Conservation (phyloP, 2,888 invertebrate genomes). For the Chesias legatella region DNA sequence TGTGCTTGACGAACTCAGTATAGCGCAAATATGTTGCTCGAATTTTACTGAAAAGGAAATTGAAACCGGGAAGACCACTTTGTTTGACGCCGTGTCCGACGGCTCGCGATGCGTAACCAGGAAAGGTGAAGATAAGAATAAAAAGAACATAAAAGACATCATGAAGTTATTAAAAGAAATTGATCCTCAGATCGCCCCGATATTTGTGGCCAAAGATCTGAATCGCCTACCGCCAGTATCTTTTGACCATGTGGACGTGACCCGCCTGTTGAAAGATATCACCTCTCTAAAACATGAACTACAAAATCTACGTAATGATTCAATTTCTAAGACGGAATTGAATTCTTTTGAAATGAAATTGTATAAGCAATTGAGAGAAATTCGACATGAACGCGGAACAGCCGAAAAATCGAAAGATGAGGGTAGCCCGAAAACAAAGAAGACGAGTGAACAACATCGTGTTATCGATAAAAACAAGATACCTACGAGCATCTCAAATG, state of each 20-base stretch:
- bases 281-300: not conserved
- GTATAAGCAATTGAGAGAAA: too few relatives aligned
- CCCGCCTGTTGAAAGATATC: too few relatives aligned
- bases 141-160: not conserved
- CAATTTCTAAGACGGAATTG: not conserved
- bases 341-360: not conserved
- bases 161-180: not conserved
- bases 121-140: conserved; percentile 1
- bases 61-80: not conserved
- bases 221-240: too few relatives aligned
- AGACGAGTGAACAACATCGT: too few relatives aligned
- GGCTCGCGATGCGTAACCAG: not conserved
- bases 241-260: too few relatives aligned
- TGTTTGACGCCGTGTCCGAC: not conserved
- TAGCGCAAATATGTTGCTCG: not conserved
- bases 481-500: too few relatives aligned
- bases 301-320: not conserved
- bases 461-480: too few relatives aligned
- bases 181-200: too few relatives aligned
- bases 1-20: not conserved
- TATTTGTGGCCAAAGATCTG: too few relatives aligned
- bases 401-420: too few relatives aligned
- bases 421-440: too few relatives aligned
- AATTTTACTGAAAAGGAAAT: not conserved
- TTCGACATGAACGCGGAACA: too few relatives aligned